Conservation (phyloP, 1,140 invertebrate species). For the Portunus trituberculatus region DNA sequence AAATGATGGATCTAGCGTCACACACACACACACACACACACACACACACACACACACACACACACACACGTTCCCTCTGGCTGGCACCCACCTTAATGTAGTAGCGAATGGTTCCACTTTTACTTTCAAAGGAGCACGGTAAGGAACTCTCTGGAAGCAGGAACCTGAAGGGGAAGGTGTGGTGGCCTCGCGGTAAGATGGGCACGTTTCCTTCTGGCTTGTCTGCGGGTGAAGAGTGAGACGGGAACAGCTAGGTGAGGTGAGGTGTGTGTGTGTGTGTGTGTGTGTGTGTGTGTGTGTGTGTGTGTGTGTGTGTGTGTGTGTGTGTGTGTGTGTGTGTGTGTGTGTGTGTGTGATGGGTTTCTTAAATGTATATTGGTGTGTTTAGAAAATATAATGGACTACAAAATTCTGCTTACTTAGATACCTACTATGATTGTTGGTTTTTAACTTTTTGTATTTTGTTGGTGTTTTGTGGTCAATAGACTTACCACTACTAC, state of each 20-base stretch:
- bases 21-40: not conserved
- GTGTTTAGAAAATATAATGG: no score
- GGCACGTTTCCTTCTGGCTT: constrained; percentile 86
- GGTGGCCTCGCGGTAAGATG: constrained; percentile 88
- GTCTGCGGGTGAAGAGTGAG: constrained; percentile 81
- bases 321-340: not conserved
- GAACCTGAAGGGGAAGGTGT: constrained; percentile 89
- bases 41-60: not conserved
- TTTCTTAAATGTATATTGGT: no score
- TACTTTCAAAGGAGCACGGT: constrained; percentile 91
- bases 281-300: not conserved
- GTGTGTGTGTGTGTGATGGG: no score
- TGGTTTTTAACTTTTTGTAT: no score
- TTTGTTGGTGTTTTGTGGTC: no score
- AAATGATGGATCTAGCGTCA: no score
- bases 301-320: no score
- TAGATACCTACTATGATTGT: no score
- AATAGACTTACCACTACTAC: no score
- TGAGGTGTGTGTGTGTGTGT: not conserved
- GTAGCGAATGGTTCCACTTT: constrained; percentile 89
- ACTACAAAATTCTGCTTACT: no score
- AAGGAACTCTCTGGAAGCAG: constrained; percentile 89
- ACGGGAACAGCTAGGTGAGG: not conserved
- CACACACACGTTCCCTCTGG: not conserved
- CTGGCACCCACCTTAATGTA: constrained; percentile 86